A percentile compares a stretch with the other conserved stretches of the same genome.
Conservation (phyloP, 1,140 invertebrate genomes). For the Drosophila trapezifrons region DNA sequence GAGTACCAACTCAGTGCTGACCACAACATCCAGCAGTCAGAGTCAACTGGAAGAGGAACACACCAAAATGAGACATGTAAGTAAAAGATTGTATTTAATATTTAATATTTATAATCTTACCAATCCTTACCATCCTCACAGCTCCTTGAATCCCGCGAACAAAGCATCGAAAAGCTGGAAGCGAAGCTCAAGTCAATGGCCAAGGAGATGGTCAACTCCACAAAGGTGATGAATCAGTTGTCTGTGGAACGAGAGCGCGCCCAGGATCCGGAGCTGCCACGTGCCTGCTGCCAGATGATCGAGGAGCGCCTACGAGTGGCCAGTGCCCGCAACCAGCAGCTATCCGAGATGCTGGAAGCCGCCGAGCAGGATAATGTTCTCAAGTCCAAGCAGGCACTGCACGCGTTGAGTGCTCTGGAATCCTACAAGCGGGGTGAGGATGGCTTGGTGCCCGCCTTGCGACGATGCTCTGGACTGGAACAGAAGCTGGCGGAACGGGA, state of each 20-base stretch:
- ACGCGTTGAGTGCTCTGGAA: constrained; percentile 73
- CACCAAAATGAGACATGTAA: constrained; percentile 65
- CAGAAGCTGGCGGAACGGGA: constrained; percentile 73
- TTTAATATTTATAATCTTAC: neutral
- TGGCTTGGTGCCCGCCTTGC: constrained; percentile 67
- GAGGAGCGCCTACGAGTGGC: constrained; percentile 64
- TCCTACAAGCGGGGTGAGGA: constrained; percentile 77
- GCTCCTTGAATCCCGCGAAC: constrained; percentile 69
- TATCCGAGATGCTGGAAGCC: constrained; percentile 76
- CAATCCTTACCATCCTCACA: neutral
- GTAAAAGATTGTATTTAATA: neutral
- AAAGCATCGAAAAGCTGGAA: constrained; percentile 74
- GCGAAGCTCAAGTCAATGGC: constrained; percentile 67
- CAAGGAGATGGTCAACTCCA: constrained; percentile 73
- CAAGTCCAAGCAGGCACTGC: constrained; percentile 79
- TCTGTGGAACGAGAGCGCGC: constrained; percentile 56
- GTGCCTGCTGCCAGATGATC: constrained; percentile 70
- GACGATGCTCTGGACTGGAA: constrained; percentile 70
- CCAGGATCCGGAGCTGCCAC: constrained; percentile 54
- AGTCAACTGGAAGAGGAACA: constrained; percentile 52
- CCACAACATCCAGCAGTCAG: constrained; percentile 42
- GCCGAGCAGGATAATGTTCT: constrained; percentile 78
- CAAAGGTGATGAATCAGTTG: constrained; percentile 76
- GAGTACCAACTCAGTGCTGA: constrained; percentile 13
- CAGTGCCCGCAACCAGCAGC: constrained; percentile 58